These are phyloP conservation scores for Paragorgia papillata DNA, from an alignment of 92 coral and sea anemone species.

Conservation along the genomic window DNA sequence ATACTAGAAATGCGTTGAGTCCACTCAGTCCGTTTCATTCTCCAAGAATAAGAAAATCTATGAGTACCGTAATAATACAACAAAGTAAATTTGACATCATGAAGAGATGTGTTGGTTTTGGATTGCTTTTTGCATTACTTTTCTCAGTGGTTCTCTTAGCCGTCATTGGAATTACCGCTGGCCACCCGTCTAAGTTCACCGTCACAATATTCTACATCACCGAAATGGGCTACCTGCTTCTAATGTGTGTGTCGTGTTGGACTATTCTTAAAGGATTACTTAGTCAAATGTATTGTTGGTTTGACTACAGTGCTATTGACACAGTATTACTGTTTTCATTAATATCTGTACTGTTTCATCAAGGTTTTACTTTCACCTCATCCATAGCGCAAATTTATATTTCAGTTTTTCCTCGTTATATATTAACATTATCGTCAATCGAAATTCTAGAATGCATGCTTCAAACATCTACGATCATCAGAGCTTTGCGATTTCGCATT, in stretches of 20 bases:
- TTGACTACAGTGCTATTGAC: conserved; percentile 89
- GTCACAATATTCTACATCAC: conserved; percentile 83
- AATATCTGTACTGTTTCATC: conserved; percentile 83
- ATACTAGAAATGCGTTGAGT: conserved; percentile 76
- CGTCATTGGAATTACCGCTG: conserved; percentile 87
- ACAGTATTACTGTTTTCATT: conserved; percentile 79
- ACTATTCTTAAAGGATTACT: conserved; percentile 81
- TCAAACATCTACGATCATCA: conserved; percentile 86
- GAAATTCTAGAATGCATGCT: conserved; percentile 80
- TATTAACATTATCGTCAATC: conserved; percentile 56
- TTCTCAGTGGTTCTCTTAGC: conserved; percentile 87
- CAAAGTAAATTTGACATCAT: conserved; percentile 80
- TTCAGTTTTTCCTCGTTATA: conserved; percentile 82
- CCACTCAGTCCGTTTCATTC: conserved; percentile 22
- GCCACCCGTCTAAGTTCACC: conserved; percentile 74
- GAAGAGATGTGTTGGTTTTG: conserved; percentile 83
- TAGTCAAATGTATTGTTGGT: conserved; percentile 89
- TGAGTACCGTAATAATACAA: conserved; percentile 82
- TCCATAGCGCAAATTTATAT: conserved; percentile 81
- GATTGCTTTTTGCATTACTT: conserved; percentile 82
- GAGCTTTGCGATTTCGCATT: conserved; percentile 89
- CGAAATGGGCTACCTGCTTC: conserved; percentile 71
- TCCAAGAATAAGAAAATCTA: conserved; percentile 58
- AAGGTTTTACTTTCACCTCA: conserved; percentile 89
- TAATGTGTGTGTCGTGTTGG: conserved; percentile 93